Percentiles rank a stretch among this genome's conserved stretches.
Conservation (phyloP, 2,888 invertebrate genomes). For the Agrotis exclamationis region DNA sequence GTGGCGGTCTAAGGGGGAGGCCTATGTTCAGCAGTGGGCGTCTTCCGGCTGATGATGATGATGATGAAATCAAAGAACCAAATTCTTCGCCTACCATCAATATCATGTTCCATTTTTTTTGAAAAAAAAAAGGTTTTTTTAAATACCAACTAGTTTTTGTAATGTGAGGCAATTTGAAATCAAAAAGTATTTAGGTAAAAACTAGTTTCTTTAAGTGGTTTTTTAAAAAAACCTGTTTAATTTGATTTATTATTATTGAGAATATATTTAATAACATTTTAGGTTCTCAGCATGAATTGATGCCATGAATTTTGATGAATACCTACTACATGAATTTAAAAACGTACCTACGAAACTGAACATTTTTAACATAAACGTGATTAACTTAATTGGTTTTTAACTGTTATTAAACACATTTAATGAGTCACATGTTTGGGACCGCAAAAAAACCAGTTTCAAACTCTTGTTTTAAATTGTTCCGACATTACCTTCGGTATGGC, state of each 20-base stretch:
- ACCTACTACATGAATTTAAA: no score
- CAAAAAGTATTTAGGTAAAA: neutral
- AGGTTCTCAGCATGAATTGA: no score
- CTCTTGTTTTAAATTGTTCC: conserved; percentile 1
- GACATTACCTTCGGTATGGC: conserved; percentile 13
- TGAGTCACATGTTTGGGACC: neutral
- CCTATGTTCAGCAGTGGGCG: no score
- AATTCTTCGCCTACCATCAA: neutral
- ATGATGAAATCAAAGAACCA: neutral
- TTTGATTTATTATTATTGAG: neutral
- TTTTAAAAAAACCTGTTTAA: neutral
- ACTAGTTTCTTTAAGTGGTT: neutral
- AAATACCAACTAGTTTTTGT: neutral
- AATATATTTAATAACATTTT: neutral
- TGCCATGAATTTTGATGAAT: no score
- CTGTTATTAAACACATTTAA: neutral
- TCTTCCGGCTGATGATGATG: no score
- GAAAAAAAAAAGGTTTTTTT: no score
- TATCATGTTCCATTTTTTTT: neutral
- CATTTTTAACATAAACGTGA: neutral
- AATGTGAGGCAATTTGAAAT: conserved; percentile 5
- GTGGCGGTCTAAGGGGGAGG: no score
- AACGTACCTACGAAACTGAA: no score
- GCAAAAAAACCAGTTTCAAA: conserved; percentile 3
- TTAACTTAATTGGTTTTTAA: neutral